Base-by-base conservation (phyloP, 2,797 vertebrate genomes). In the Masticophis lateralis region DNA sequence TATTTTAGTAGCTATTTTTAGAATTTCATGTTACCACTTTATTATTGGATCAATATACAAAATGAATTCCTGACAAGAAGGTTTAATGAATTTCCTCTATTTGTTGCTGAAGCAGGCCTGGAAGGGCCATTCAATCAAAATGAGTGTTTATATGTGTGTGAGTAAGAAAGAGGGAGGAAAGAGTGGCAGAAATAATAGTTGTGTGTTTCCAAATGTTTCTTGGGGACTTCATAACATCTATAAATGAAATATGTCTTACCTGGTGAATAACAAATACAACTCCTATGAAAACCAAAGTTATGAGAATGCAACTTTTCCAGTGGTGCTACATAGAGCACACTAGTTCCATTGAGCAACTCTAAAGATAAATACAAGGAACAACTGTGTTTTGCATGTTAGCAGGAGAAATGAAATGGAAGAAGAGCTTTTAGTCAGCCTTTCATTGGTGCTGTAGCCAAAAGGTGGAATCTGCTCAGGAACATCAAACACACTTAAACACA, bases 1-100 rank as follows among this genome's bases (percentile, higher is more conserved):
- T 96, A 63, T 94, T 96, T 95, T 92, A 69, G 92, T 86, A 7
- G 43, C 47, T 95, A 32, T 63, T 89, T 53, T 3, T 7, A 13
- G 90, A 60, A 92, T 1, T 16, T 87, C 88, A 90, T 66, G 8
- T 53, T 90, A 32, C 63, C 0, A 53, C 16, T 91, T 32, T 0
- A 0, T 0, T 28, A 7, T 10, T 18, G 90, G 22, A 59, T 91
- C 13, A 66, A 92, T 27, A 7, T 27, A 8, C 63, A 87, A 79
- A 93, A 63, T 87, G 63, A 92, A n/a, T 91, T 94, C 7, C 93
- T 91, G 1, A 87, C 92, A 87, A 91, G 3, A 88, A 57, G 57
- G 51, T 18, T 91, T 92, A 12, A n/a, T 90, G 92, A 83, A 92
- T 92, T 92, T 92, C 25, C n/a, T 86, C 59, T 63, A 32, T 27